These are phyloP conservation scores for Corythornis madagascariensis DNA, from an alignment of 2,113 vertebrate species.

Conservation along the genomic window DNA sequence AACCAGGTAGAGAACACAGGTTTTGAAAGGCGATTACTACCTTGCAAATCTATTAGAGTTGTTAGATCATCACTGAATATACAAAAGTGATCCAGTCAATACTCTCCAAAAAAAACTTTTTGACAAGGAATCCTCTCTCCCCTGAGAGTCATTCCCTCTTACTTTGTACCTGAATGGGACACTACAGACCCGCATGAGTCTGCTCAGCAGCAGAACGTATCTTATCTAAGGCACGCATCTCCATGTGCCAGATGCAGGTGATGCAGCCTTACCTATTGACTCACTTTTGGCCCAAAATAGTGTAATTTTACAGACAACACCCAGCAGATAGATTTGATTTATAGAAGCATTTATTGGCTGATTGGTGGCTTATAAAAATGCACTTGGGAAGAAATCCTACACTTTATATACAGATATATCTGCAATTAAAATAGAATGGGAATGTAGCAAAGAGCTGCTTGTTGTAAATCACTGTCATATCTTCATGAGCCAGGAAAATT, in stretches of 20 bases:
- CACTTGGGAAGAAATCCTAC: neutral
- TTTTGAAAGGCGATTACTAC: neutral
- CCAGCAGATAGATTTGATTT: neutral
- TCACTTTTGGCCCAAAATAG: neutral
- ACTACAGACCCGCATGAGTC: neutral
- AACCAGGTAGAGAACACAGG: neutral
- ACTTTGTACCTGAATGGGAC: neutral
- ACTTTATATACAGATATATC: neutral
- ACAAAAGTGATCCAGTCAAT: neutral
- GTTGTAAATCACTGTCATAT: neutral
- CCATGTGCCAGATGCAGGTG: accelerated
- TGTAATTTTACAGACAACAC: neutral
- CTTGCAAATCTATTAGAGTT: neutral
- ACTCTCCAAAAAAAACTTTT: neutral
- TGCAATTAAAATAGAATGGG: neutral
- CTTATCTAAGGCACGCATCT: too few relatives aligned
- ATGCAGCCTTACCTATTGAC: neutral
- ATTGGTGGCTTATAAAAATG: neutral
- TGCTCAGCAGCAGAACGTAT: neutral
- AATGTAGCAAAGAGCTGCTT: neutral
- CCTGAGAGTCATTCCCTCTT: neutral
- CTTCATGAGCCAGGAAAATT: neutral
- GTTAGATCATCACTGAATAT: neutral
- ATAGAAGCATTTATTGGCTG: neutral
- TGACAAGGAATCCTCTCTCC: neutral